Percentiles rank a stretch among this genome's conserved stretches.
phyloP scores from a whole-genome alignment of 1,140 invertebrate species.

The Diabrotica virgifera region DNA sequence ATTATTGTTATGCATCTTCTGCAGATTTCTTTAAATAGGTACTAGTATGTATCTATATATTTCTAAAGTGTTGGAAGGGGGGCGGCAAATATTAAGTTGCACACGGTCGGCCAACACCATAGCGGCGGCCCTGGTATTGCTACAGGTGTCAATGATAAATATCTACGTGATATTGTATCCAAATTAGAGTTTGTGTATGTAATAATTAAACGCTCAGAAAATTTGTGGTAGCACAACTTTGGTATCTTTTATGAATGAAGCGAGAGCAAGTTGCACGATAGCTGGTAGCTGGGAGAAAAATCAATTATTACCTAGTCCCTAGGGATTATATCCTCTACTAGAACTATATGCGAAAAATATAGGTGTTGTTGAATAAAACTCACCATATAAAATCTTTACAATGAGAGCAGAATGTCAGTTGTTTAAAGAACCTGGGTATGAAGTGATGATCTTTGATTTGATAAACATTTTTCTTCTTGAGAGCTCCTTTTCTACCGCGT shows the following conservation, averaged over 20 bases:
- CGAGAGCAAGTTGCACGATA: neutral
- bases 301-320: conserved; percentile 13
- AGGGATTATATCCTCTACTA: neutral
- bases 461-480: conserved; percentile 99
- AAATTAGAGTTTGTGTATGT: too few relatives aligned
- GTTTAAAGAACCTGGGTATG: conserved; percentile 99
- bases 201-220: too few relatives aligned
- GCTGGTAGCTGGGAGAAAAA: conserved; percentile 14
- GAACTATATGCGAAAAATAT: neutral
- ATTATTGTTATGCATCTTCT: too few relatives aligned
- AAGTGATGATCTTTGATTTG: conserved; percentile 98
- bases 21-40: too few relatives aligned
- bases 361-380: conserved; percentile 50
- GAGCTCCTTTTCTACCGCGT: conserved; percentile 88
- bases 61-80: too few relatives aligned
- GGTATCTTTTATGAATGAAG: conserved; percentile 17
- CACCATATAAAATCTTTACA: conserved; percentile 99
- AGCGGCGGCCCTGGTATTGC: too few relatives aligned
- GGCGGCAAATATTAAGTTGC: too few relatives aligned
- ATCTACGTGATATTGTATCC: too few relatives aligned
- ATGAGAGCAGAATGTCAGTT: conserved; percentile 99
- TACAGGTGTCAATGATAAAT: too few relatives aligned
- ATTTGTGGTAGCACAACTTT: too few relatives aligned
- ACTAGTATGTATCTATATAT: too few relatives aligned
- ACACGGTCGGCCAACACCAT: too few relatives aligned